Evolutionary conservation across 1,140 invertebrate genomes (phyloP), one percentile per base, ranked within the genome.

Genomic region (Penaeus indicus): DNA sequence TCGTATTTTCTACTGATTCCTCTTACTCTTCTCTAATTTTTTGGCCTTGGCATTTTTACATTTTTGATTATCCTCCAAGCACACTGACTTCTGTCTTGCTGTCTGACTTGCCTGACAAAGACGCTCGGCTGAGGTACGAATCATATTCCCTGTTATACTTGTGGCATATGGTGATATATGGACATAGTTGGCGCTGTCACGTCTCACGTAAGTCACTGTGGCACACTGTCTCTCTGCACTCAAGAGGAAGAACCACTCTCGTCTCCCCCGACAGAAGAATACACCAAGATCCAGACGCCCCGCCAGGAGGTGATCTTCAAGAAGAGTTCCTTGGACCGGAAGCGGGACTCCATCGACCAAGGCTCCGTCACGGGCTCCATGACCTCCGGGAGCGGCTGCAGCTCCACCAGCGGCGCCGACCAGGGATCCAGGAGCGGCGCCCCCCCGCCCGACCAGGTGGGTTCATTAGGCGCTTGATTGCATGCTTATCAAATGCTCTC

Each of bases 261-360:
- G 22, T 67, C 77, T 86, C 72, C 22, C 64, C 62, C 72, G 32
- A 27, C 90, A 91, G 90, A 91, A 54, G 89, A 90, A 62, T 91
- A 91, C 89, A 91, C 90, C 63, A 91, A 91, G 86, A 91, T 91
- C 67, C 90, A 91, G 84, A 91, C 90, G 25, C 90, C 90, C 42
- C 89, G 90, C 2, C 90, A 91, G 85, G 90, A 91, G 86, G 90
- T 91, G 75, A 91, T 91, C 72, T 91, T 91, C 83, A 91, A 91
- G 84, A 91, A 91, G 87, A 91, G 89, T 62, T 90, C 87, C 77
- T 22, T 90, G 25, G 79, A 79, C 72, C 32, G 75, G 8, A 79
- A 85, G n/a, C 78, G 79, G 72, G 78, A 69, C 47, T 83, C 63
- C 22, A 16, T 32, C 47, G 81, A 25, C 61, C 47, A 63, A 83